Conservation (phyloP, 2,113 vertebrate species). For the Cairina moschata region DNA sequence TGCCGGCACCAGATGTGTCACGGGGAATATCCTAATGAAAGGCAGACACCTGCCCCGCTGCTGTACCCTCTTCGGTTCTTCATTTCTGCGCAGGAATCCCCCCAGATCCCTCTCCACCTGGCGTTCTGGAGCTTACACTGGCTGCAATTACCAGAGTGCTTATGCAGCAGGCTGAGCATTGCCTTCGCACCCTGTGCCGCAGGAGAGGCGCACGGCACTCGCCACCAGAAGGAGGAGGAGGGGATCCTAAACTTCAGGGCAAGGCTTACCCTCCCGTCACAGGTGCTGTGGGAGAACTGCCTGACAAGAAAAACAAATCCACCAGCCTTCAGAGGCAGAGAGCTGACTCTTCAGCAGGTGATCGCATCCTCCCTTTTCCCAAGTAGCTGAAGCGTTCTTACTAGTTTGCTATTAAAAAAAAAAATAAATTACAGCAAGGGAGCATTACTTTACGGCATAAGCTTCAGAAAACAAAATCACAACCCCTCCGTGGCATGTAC, state of each 20-base stretch:
- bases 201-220: neutral
- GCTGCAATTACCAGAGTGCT: neutral
- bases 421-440: neutral
- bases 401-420: neutral
- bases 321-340: neutral
- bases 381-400: neutral
- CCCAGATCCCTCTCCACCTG: neutral
- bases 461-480: neutral
- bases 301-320: neutral
- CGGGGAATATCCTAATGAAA: constrained; percentile 36
- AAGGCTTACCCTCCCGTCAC: neutral
- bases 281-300: neutral
- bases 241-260: neutral
- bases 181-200: neutral
- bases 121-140: neutral
- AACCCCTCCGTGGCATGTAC: accelerated
- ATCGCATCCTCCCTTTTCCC: neutral
- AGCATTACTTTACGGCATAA: neutral
- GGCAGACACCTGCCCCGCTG: constrained; percentile 37
- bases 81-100: constrained; percentile 12
- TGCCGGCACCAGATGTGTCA: constrained; percentile 59
- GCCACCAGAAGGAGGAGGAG: neutral
- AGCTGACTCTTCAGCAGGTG: neutral
- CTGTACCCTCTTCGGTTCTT: neutral
- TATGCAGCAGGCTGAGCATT: neutral